Base-by-base conservation (phyloP, 2,797 vertebrate species). In the Centroberyx gerrardi region DNA sequence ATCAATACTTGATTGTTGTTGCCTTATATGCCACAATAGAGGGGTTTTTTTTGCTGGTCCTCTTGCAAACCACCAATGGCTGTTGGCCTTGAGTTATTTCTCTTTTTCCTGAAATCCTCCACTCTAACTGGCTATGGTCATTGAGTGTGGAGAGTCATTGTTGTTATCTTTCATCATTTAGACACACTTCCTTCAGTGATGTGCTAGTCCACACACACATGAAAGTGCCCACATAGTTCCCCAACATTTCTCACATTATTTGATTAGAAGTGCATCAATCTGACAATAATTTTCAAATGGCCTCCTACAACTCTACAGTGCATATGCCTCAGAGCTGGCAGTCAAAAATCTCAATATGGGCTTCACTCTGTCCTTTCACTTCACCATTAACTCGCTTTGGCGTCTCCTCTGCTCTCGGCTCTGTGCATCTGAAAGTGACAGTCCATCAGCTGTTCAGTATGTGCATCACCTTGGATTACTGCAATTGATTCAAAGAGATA, bases 1-100 rank as follows among this genome's bases (percentile, higher is more conserved):
- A 83, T 88, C 84, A 4, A 82, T 85, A 53, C 33, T 15, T 22
- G 64, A 80, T 72, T 77, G 46, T 77, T 80, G 55, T 64, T 83
- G 78, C 85, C 66, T 76, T 74, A 81, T 80, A 61, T 22, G 22
- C 49, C 56, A 49, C 56, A 63, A 49, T 68, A 12, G 15, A 14
- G 42, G 2, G 53, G 40, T 36, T 38, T 68, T 40, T 69, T 84
- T 62, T 64, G 18, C 38, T n/a, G 36, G 55, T 68, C 38, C 60
- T 66, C 49, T 60, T 71, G 53, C 67, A 78, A 67, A 72, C 58
- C 66, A 65, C 59, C 42, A 78, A 52, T 18, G 3, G 54, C 42
- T 46, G 17, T 15, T 27, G 12, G 12, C 40, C 55, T 61, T 36
- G n/a, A 62, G 44, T 77, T 33, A 33, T 63, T n/a, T n/a, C 27